Percentiles rank a stretch among this genome's conserved stretches.
phyloP scores from a whole-genome alignment of 2,888 invertebrate genomes.

The Leptopilina syphax region DNA sequence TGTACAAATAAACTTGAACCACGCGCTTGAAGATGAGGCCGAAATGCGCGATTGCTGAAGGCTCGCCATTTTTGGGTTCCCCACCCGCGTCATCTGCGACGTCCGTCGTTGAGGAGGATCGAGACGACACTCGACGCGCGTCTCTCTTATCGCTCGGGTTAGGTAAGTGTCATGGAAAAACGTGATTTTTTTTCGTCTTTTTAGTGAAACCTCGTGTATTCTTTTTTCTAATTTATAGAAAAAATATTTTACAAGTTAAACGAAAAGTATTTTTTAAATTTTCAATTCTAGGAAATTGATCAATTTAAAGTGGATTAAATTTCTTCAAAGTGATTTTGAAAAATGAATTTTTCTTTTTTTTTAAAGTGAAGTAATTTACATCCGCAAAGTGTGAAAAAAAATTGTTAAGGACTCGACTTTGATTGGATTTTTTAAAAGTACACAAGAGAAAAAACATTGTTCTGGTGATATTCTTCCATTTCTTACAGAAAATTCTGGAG shows the following conservation, averaged over 20 bases:
- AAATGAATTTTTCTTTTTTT: background rate
- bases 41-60: slow-evolving; percentile 57
- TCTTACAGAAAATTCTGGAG: slow-evolving; percentile 1
- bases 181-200: slow-evolving; percentile 40
- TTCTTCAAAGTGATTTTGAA: too few species aligned
- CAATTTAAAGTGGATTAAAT: too few species aligned
- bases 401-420: background rate
- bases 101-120: slow-evolving; percentile 58
- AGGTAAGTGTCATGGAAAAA: slow-evolving; percentile 70
- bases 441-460: slow-evolving; percentile 8
- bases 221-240: background rate
- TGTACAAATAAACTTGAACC: slow-evolving; percentile 51
- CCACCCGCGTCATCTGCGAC: slow-evolving; percentile 67
- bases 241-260: background rate
- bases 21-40: slow-evolving; percentile 46
- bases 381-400: slow-evolving; percentile 10
- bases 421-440: slow-evolving; percentile 15
- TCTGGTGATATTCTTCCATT: slow-evolving; percentile 42
- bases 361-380: slow-evolving; percentile 13
- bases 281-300: too few species aligned
- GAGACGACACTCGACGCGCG: slow-evolving; percentile 73
- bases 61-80: slow-evolving; percentile 77
- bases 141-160: slow-evolving; percentile 75
- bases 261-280: too few species aligned
- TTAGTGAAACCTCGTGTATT: slow-evolving; percentile 8